Evolutionary conservation across 2,797 vertebrate species (phyloP).

Genomic region (Lacerta bilineata): DNA sequence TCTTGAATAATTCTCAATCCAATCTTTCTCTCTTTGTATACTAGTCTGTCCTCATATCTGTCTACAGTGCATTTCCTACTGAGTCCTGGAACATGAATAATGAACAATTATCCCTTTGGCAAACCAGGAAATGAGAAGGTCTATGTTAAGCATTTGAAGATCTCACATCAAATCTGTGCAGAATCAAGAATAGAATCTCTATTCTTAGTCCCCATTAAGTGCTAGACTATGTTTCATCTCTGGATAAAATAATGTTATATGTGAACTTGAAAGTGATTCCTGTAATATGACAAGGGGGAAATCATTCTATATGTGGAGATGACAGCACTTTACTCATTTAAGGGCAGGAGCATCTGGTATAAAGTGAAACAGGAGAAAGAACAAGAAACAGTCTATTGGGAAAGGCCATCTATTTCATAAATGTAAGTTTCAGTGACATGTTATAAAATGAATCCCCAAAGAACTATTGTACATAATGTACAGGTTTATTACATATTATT

Average conservation of each 20-base stretch:
- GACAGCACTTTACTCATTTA: slow-evolving; percentile 14
- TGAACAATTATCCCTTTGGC: not conserved
- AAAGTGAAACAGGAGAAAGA: not conserved
- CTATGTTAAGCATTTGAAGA: not conserved
- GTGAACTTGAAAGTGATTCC: not conserved
- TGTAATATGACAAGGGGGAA: not conserved
- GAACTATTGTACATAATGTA: too few species aligned
- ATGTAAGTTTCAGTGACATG: not conserved
- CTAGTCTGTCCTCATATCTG: not conserved
- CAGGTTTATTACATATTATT: not conserved
- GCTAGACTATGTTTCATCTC: not conserved
- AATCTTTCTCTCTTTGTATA: not conserved
- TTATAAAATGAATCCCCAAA: slow-evolving; percentile 8
- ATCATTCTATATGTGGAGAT: not conserved
- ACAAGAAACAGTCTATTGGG: not conserved
- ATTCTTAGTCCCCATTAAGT: not conserved
- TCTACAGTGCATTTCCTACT: not conserved
- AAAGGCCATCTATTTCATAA: not conserved
- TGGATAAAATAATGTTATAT: not conserved
- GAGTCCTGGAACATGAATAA: not conserved
- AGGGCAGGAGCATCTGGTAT: not conserved
- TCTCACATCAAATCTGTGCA: not conserved
- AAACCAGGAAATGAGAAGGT: not conserved
- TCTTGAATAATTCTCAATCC: not conserved
- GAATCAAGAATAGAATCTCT: slow-evolving; percentile 1